phyloP scores from a whole-genome alignment of 2,797 vertebrate genomes.

The Eupleurogrammus muticus region DNA sequence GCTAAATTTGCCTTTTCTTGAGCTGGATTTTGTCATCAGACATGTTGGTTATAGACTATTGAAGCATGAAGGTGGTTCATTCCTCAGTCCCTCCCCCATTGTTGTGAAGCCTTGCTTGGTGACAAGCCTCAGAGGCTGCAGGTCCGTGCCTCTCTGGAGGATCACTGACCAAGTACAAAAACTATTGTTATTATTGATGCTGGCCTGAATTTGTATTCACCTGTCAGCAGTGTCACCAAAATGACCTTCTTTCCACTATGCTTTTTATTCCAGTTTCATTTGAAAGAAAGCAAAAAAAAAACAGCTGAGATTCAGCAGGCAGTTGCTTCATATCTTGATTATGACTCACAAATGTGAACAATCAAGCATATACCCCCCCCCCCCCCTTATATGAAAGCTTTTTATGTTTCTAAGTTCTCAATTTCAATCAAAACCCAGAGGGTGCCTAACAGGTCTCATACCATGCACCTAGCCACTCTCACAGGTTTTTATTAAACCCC shows the following conservation, averaged over 20 bases:
- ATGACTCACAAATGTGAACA: background rate
- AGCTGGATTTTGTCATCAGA: conserved; percentile 15
- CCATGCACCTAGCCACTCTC: too few relatives aligned
- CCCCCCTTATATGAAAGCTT: background rate
- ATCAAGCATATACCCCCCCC: background rate
- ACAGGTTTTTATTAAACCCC: too few relatives aligned
- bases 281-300: background rate
- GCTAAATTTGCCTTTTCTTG: background rate
- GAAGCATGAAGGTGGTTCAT: conserved; percentile 24
- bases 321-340: background rate
- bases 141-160: background rate
- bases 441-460: too few relatives aligned
- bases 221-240: conserved; percentile 25
- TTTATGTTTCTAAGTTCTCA: background rate
- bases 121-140: conserved; percentile 1
- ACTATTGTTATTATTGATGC: conserved; percentile 7
- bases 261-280: background rate
- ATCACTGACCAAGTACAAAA: conserved; percentile 18
- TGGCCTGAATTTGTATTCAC: conserved; percentile 24
- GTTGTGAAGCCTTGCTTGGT: conserved; percentile 12
- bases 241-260: background rate
- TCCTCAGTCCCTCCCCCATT: conserved; percentile 13
- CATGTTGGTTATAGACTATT: conserved; percentile 26
- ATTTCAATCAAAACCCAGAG: too few relatives aligned
- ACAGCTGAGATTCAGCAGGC: background rate